These are phyloP conservation scores for Himantopus leucocephalus DNA, from an alignment of 2,113 vertebrate genomes.

Conservation along the genomic window DNA sequence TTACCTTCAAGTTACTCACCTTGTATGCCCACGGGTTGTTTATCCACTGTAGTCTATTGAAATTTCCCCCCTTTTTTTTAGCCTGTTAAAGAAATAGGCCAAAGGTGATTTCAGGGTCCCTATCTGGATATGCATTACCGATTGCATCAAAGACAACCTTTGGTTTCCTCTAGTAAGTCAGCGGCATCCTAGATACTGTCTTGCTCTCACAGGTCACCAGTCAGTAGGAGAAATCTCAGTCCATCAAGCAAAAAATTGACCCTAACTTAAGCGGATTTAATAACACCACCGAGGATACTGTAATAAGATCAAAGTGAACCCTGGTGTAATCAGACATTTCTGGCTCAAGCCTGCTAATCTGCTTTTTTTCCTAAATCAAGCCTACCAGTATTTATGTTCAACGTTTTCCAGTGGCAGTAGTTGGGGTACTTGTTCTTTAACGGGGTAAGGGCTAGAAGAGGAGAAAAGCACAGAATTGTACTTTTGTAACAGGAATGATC, in stretches of 20 bases:
- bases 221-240: background rate
- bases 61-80: background rate
- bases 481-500: background rate
- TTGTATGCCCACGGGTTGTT: background rate
- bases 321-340: background rate
- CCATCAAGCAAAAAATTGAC: background rate
- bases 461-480: background rate
- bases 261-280: background rate
- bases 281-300: background rate
- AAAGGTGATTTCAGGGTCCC: background rate
- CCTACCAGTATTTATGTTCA: background rate
- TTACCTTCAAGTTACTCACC: background rate
- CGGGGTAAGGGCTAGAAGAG: background rate
- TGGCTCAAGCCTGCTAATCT: background rate
- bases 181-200: background rate
- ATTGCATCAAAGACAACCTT: background rate
- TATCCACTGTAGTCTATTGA: background rate
- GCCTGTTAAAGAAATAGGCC: background rate
- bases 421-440: background rate
- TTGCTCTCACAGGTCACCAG: background rate
- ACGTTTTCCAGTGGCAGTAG: background rate
- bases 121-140: background rate
- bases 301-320: background rate
- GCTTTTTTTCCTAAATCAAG: background rate
- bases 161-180: background rate